phyloP scores from a whole-genome alignment of 2,113 vertebrate genomes.

The Microcebus griseorufus region DNA sequence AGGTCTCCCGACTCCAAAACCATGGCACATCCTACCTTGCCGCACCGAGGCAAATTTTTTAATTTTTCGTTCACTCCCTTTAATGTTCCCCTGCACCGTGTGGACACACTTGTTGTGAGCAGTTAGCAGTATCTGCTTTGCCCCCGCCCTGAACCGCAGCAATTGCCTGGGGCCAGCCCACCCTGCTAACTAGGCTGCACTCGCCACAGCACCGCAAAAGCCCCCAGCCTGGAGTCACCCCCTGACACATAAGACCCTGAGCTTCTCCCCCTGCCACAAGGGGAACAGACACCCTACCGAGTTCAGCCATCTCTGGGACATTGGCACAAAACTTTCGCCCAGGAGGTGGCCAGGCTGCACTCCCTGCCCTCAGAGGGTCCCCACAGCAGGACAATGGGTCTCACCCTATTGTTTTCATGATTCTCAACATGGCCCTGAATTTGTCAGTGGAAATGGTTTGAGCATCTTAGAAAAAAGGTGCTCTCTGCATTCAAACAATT shows the following conservation, averaged over 20 bases:
- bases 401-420: background rate
- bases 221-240: background rate
- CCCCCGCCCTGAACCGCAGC: background rate
- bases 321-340: background rate
- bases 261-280: background rate
- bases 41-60: background rate
- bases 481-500: background rate
- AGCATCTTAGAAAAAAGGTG: background rate
- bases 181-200: background rate
- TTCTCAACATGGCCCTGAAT: background rate
- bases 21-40: background rate
- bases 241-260: background rate
- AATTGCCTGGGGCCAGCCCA: background rate
- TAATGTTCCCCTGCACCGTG: background rate
- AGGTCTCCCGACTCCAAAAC: background rate
- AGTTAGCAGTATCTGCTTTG: background rate
- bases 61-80: background rate
- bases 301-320: background rate
- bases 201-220: background rate
- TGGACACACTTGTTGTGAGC: background rate
- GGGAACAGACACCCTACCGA: background rate
- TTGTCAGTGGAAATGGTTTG: background rate
- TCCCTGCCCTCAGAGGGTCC: background rate
- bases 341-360: accelerated
- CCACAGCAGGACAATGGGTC: accelerated